These are phyloP conservation scores for Antennarius striatus DNA, from an alignment of 2,113 vertebrate genomes.

Conservation along the genomic window DNA sequence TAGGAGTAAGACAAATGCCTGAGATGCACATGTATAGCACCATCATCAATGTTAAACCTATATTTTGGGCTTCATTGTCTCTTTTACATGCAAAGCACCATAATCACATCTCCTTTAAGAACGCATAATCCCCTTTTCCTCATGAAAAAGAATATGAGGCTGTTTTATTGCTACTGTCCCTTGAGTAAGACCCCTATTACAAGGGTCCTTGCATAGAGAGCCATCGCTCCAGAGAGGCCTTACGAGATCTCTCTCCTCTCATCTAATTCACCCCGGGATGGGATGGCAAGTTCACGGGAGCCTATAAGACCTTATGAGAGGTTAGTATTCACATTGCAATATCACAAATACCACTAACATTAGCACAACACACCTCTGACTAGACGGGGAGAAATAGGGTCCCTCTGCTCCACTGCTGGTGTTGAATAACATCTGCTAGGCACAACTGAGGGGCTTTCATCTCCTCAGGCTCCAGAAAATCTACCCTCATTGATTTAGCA, in stretches of 20 bases:
- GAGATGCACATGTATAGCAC: slow-evolving; percentile 6
- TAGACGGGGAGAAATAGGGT: slow-evolving; percentile 10
- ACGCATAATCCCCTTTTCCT: neutral
- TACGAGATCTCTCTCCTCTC: slow-evolving; percentile 20
- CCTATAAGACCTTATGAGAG: slow-evolving; percentile 41
- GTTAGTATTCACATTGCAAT: slow-evolving; percentile 40
- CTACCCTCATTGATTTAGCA: slow-evolving; percentile 58
- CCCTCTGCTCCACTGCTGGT: neutral
- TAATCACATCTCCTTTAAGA: neutral
- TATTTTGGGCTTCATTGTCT: slow-evolving; percentile 16
- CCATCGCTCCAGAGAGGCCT: slow-evolving; percentile 20
- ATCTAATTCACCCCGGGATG: slow-evolving; percentile 48
- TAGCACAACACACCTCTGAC: slow-evolving; percentile 19
- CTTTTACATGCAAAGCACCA: slow-evolving; percentile 6
- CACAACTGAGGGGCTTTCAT: slow-evolving; percentile 54
- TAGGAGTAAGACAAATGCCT: no score
- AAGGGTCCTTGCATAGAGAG: slow-evolving; percentile 26
- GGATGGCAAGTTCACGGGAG: slow-evolving; percentile 44
- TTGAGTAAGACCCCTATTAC: slow-evolving; percentile 38
- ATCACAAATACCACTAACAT: slow-evolving; percentile 36
- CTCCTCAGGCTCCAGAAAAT: slow-evolving; percentile 62
- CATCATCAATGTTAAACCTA: slow-evolving; percentile 6
- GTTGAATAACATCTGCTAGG: slow-evolving; percentile 52
- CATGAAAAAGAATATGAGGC: slow-evolving; percentile 38
- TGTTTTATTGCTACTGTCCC: slow-evolving; percentile 22